These are phyloP conservation scores for Sebastes goodei DNA, from an alignment of 2,797 vertebrate genomes.

Conservation along the genomic window DNA sequence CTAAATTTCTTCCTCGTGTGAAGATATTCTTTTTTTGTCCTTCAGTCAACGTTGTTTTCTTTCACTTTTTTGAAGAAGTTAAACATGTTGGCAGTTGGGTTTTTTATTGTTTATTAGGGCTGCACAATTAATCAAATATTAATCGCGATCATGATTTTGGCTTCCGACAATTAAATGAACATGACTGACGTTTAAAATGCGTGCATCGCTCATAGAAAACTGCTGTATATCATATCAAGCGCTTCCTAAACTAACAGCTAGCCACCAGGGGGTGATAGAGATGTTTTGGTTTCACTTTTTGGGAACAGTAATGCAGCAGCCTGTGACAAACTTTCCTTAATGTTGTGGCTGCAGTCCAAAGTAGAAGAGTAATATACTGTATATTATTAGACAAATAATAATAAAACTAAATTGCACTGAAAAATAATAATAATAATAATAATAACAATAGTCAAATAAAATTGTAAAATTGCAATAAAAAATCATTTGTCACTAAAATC, in stretches of 20 bases:
- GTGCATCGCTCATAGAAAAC: neutral
- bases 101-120: neutral
- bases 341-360: neutral
- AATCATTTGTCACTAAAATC: neutral
- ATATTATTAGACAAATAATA: neutral
- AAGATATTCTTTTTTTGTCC: neutral
- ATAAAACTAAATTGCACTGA: neutral
- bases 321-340: too few species aligned
- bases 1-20: neutral
- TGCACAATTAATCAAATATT: too few species aligned
- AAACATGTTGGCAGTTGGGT: neutral
- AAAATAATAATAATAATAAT: too few species aligned
- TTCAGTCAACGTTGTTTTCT: neutral
- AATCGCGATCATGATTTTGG: too few species aligned
- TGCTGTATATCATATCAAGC: neutral
- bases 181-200: neutral
- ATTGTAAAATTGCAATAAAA: neutral
- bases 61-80: neutral
- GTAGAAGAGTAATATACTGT: neutral
- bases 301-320: rapidly evolving
- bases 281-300: neutral
- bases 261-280: neutral
- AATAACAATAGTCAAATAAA: too few species aligned
- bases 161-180: neutral
- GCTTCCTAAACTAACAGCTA: too few species aligned